phyloP scores from a whole-genome alignment of 2,113 vertebrate genomes.

The Tachysurus vachellii region DNA sequence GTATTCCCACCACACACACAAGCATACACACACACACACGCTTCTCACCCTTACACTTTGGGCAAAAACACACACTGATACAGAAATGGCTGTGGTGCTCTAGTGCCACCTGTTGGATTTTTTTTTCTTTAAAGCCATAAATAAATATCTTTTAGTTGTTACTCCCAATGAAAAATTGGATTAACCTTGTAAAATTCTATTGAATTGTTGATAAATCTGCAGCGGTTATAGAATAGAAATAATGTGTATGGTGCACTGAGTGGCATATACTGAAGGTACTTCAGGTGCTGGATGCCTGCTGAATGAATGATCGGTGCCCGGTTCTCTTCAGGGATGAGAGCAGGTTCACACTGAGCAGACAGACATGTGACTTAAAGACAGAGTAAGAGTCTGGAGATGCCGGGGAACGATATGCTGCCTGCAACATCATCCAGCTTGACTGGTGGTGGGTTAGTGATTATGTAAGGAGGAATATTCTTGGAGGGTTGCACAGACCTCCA shows the following conservation, averaged over 20 bases:
- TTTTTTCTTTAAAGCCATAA: neutral
- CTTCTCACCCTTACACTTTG: neutral
- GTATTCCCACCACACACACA: constrained; percentile 63
- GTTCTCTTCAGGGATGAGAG: too few species aligned
- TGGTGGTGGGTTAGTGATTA: too few species aligned
- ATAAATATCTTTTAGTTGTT: neutral
- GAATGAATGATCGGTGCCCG: too few species aligned
- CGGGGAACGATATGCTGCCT: too few species aligned
- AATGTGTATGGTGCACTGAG: neutral
- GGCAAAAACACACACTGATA: neutral
- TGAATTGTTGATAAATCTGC: constrained; percentile 17
- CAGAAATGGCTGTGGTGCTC: constrained; percentile 56
- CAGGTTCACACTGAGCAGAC: too few species aligned
- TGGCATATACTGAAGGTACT: neutral
- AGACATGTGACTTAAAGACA: too few species aligned
- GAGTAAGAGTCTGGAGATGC: too few species aligned
- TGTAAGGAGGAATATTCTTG: too few species aligned
- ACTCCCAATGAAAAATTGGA: constrained; percentile 22
- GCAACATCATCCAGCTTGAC: too few species aligned
- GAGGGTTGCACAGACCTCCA: too few species aligned
- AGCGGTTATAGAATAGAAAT: constrained; percentile 20
- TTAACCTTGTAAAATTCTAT: neutral
- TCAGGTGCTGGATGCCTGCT: too few species aligned
- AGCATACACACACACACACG: constrained; percentile 10
- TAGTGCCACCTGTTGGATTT: constrained; percentile 75